Percentiles rank a stretch among this genome's conserved stretches.
These are phyloP conservation scores for Lota lota DNA, from an alignment of 2,113 vertebrate genomes.

Conservation along the genomic window DNA sequence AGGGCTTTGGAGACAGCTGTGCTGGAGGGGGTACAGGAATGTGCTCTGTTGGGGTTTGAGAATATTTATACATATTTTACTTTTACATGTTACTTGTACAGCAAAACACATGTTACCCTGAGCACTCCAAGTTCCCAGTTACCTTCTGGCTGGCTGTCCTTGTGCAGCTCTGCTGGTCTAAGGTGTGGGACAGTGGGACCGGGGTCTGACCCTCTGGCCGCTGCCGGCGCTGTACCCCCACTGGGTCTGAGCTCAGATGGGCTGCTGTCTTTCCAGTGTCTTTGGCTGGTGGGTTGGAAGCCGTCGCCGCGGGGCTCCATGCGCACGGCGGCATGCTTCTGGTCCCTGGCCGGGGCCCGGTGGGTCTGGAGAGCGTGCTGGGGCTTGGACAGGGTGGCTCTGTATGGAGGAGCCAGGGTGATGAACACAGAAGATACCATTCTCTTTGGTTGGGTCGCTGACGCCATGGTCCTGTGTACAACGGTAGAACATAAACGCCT, in stretches of 20 bases:
- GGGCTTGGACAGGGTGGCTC: conserved; percentile 63
- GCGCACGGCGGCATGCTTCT: conserved; percentile 40
- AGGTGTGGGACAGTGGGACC: conserved; percentile 13
- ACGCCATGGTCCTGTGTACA: conserved; percentile 59
- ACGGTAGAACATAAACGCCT: background rate
- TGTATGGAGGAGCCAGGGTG: conserved; percentile 78
- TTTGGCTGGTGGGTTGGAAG: conserved; percentile 6
- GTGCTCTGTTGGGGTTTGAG: conserved; percentile 33
- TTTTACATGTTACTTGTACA: background rate
- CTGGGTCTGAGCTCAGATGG: conserved; percentile 21
- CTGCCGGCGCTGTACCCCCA: background rate
- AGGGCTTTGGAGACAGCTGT: background rate
- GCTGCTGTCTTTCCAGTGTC: conserved; percentile 28
- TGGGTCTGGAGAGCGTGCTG: conserved; percentile 51
- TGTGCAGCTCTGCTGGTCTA: conserved; percentile 20
- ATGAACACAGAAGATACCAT: conserved; percentile 89
- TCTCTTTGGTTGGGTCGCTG: conserved; percentile 76
- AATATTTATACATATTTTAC: too few species aligned
- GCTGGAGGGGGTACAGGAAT: conserved; percentile 47
- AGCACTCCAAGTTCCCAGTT: conserved; percentile 1
- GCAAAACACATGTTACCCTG: background rate
- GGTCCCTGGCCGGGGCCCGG: conserved; percentile 33
- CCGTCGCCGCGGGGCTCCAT: conserved; percentile 33
- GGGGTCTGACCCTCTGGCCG: conserved; percentile 10
- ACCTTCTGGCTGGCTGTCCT: conserved; percentile 36